Percentiles rank a stretch among this genome's conserved stretches.
These are phyloP conservation scores for Clunio marinus DNA, from an alignment of 2,888 invertebrate genomes.

Conservation along the genomic window DNA sequence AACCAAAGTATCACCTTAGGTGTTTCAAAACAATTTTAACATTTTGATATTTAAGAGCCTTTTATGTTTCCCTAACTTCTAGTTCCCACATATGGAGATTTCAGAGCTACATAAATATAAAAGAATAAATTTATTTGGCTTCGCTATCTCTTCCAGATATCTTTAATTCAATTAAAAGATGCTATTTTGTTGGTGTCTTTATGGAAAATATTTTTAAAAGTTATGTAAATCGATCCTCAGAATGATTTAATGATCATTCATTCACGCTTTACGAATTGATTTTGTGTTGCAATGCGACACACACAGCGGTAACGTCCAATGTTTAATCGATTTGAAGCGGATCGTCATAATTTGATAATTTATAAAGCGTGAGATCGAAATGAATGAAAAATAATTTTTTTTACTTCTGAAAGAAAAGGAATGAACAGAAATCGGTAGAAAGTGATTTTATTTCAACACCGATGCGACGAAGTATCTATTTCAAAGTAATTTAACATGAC, in stretches of 20 bases:
- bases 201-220: background rate
- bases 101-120: no score
- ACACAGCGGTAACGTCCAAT: background rate
- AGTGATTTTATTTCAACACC: slow-evolving; percentile 17
- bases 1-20: no score
- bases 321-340: background rate
- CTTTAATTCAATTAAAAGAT: slow-evolving; percentile 15
- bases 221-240: background rate
- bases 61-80: no score
- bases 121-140: slow-evolving; percentile 7
- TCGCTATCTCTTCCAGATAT: background rate
- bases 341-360: slow-evolving; percentile 21
- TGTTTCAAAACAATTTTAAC: no score
- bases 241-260: no score
- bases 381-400: no score
- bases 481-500: slow-evolving; percentile 1
- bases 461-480: background rate
- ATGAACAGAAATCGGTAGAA: background rate
- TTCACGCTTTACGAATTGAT: no score
- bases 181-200: background rate
- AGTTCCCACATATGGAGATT: no score
- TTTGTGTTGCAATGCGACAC: slow-evolving; percentile 11
- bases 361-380: slow-evolving; percentile 14
- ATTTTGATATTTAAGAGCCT: no score
- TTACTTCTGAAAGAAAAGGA: background rate